phyloP scores from a whole-genome alignment of 30 jellyfish, hydroid and myxozoan genomes.

The Turritopsis rubra region DNA sequence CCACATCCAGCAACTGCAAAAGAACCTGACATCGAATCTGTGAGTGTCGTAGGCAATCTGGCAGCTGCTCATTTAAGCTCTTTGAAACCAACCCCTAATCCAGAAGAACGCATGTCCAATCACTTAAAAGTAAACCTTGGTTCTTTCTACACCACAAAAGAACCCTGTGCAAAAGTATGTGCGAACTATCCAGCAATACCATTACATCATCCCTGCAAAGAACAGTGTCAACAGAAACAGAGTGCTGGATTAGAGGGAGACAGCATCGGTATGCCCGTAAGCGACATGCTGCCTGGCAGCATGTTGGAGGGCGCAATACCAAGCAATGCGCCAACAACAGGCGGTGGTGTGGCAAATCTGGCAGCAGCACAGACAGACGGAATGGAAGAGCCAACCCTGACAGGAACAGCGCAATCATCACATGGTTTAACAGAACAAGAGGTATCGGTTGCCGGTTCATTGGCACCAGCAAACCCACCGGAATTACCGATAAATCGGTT shows the following conservation, averaged over 20 bases:
- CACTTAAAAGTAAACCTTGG: not conserved
- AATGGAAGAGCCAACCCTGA: slow-evolving; percentile 2
- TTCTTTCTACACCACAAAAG: not conserved
- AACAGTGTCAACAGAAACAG: not conserved
- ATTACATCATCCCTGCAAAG: slow-evolving; percentile 7
- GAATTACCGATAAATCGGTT: slow-evolving; percentile 74
- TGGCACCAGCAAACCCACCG: slow-evolving; percentile 34
- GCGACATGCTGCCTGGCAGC: slow-evolving; percentile 33
- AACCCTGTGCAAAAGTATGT: slow-evolving; percentile 4
- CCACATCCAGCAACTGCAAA: not conserved
- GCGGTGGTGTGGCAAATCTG: not conserved
- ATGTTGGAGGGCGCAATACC: not conserved
- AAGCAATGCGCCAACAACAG: not conserved
- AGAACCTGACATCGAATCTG: slow-evolving; percentile 41
- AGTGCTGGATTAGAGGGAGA: slow-evolving; percentile 19
- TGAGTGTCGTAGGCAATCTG: slow-evolving; percentile 37
- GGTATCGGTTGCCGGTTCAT: slow-evolving; percentile 27
- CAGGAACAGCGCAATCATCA: not conserved
- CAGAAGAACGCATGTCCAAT: not conserved
- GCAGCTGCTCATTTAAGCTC: slow-evolving; percentile 14
- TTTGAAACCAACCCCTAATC: not conserved
- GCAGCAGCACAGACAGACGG: not conserved
- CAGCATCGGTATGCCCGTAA: slow-evolving; percentile 28
- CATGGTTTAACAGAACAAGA: slow-evolving; percentile 15
- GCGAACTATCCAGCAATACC: slow-evolving; percentile 3